phyloP scores from a whole-genome alignment of 2,113 vertebrate species.

The Urocitellus parryii region DNA sequence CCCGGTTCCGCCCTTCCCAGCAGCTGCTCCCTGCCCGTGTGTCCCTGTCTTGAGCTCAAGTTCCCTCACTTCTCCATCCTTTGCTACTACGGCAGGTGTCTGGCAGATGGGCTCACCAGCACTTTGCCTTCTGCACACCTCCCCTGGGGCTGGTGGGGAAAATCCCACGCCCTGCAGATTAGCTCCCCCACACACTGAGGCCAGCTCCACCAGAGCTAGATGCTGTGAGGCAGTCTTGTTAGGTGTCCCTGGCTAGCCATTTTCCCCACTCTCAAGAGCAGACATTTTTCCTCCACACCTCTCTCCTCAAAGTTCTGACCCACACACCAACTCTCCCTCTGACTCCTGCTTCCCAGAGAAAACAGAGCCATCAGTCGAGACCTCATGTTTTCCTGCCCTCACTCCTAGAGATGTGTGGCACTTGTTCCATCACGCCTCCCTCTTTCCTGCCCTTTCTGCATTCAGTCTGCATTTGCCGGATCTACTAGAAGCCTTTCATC shows the following conservation, averaged over 20 bases:
- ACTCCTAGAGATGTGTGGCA: accelerated
- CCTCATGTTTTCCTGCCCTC: not conserved
- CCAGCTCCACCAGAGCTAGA: accelerated
- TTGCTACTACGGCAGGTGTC: accelerated
- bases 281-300: not conserved
- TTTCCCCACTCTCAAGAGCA: not conserved
- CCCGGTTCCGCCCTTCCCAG: accelerated
- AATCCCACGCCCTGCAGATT: not conserved
- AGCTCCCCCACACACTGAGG: not conserved
- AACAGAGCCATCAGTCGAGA: not conserved
- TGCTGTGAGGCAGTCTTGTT: not conserved
- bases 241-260: not conserved
- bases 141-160: no score
- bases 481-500: not conserved
- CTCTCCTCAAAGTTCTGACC: not conserved
- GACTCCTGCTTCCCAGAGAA: not conserved
- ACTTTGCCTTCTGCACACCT: not conserved
- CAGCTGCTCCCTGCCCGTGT: not conserved
- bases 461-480: not conserved
- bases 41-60: not conserved
- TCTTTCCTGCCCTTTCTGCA: not conserved
- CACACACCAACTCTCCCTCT: not conserved
- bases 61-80: not conserved
- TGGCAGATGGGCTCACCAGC: no score
- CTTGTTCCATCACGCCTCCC: not conserved